Percentiles rank a stretch among this genome's conserved stretches.
Evolutionary conservation across 2,113 vertebrate genomes (phyloP).

Genomic region (Psittacus erithacus): DNA sequence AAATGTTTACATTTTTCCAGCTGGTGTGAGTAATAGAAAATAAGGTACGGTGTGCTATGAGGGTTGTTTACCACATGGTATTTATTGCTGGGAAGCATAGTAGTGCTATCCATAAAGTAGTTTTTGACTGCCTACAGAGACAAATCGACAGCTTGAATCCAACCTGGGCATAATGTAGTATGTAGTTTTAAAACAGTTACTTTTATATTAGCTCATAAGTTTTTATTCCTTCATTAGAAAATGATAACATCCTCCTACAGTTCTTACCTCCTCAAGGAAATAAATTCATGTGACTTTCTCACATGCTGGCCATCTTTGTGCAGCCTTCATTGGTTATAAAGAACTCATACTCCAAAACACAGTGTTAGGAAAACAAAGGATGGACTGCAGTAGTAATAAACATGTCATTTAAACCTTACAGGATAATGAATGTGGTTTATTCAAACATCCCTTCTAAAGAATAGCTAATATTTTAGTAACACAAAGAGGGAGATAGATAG

Average conservation of each 20-base stretch:
- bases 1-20: neutral
- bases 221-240: conserved; percentile 21
- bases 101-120: neutral
- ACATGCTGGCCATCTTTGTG: neutral
- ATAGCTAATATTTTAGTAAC: conserved; percentile 6
- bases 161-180: neutral
- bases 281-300: neutral
- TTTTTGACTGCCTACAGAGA: neutral
- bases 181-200: neutral
- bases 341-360: neutral
- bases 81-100: neutral
- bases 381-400: accelerated
- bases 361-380: neutral
- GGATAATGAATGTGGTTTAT: neutral
- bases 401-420: conserved; percentile 7
- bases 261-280: neutral
- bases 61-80: neutral
- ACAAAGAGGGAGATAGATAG: neutral
- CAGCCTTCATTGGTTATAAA: neutral
- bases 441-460: conserved; percentile 3
- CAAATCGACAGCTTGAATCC: neutral
- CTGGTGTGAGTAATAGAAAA: neutral
- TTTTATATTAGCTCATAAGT: neutral
- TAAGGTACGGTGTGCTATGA: neutral
- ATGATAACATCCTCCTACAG: neutral